phyloP scores from a whole-genome alignment of 1,140 invertebrate genomes.

The Drosophila dunni region DNA sequence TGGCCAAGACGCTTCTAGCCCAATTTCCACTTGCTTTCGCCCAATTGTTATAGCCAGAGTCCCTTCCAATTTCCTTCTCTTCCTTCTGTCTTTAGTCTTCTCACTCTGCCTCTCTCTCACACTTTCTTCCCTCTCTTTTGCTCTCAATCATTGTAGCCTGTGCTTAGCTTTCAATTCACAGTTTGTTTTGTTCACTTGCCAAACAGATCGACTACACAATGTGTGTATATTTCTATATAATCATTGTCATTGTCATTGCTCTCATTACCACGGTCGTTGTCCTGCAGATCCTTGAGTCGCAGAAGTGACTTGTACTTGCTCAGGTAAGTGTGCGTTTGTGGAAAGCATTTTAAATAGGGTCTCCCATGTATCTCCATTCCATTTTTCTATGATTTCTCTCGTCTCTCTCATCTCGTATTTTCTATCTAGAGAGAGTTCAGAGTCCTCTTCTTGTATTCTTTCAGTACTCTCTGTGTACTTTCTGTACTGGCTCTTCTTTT shows the following conservation, averaged over 20 bases:
- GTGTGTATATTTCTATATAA: slow-evolving; percentile 46
- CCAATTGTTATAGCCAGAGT: not conserved
- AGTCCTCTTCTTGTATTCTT: too few species aligned
- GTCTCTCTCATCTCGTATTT: too few species aligned
- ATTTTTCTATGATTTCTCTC: too few species aligned
- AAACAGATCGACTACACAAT: slow-evolving; percentile 17
- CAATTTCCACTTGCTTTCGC: not conserved
- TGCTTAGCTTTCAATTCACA: slow-evolving; percentile 3
- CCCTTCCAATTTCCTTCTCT: not conserved
- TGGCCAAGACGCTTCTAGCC: not conserved
- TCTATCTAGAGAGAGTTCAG: too few species aligned
- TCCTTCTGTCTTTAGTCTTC: not conserved
- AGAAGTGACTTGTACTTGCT: not conserved
- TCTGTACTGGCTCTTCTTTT: too few species aligned
- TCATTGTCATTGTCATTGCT: slow-evolving; percentile 1
- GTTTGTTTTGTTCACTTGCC: not conserved
- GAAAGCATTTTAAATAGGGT: too few species aligned
- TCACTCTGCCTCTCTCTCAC: not conserved
- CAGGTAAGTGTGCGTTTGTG: not conserved
- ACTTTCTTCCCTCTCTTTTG: not conserved
- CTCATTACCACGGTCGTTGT: not conserved
- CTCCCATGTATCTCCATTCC: too few species aligned
- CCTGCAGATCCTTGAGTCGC: not conserved
- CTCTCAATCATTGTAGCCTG: slow-evolving; percentile 8
- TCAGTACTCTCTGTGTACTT: too few species aligned